Evolutionary conservation across 2,888 invertebrate genomes (phyloP), one percentile per base, ranked within the genome.

Genomic region (Chymomyza procnemis): DNA sequence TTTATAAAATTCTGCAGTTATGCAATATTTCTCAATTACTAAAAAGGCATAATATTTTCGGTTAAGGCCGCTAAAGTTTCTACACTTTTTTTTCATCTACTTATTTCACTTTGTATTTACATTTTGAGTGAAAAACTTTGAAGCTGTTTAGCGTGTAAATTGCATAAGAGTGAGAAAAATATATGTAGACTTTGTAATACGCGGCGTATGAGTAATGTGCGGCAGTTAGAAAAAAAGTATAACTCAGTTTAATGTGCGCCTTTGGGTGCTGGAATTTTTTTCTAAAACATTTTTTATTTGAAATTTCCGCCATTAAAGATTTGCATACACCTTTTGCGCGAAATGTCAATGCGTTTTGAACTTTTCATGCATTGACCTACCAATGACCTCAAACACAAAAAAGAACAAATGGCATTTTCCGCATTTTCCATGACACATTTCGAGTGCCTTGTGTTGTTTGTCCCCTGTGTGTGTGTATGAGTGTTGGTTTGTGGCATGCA

Each of bases 401-500:
- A 21, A 26, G 22, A 55, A 5, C 57, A 57, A 18, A 30, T 26
- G 62, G 62, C 30, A 58, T 54, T 69, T 73, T 63, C 41, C 34
- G 62, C 62, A 69, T 69, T 69, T 61, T 74, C 57, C 74, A 16
- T 61, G 73, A 54, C 67, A 72, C 72, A 69, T 60, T 60, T 67
- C 59, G 14, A 5, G 21, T 50, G 12, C 34, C 34, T 14, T 12
- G 34, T 21, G 34, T n/a, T n/a, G n/a, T n/a, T n/a, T n/a, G n/a
- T n/a, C 19, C 21, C 59, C 48, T 22, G 48, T 61, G 66, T 66
- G 34, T 12, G 1, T 41, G 34, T n/a, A n/a, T 12, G 34, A 12
- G 34, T 41, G 34, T 41, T 41, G 34, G 12, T 41, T 19, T 50
- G 26, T 50, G 50, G 34, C 22, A 9, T 19, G 54, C 22, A 55